Conservation (phyloP, 2,888 invertebrate genomes). For the Nezara viridula region DNA sequence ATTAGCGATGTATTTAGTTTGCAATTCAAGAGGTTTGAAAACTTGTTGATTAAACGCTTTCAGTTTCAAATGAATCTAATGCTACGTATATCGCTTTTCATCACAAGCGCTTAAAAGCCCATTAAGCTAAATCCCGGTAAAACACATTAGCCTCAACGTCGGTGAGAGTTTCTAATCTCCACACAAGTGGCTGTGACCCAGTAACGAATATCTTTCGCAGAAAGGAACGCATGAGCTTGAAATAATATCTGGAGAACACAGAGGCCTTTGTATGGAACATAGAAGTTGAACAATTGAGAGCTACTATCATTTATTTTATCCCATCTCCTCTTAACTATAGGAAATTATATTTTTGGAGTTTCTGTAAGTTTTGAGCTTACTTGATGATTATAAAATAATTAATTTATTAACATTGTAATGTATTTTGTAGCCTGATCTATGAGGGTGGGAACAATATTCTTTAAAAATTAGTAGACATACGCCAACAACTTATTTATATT, state of each 20-base stretch:
- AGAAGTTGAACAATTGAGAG: background rate
- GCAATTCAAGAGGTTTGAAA: background rate
- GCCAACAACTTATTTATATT: no score
- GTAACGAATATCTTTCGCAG: background rate
- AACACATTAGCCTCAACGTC: background rate
- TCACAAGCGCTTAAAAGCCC: background rate
- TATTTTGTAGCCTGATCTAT: background rate
- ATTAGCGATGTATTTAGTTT: no score
- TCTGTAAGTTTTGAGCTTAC: no score
- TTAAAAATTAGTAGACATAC: no score
- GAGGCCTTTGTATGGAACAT: background rate
- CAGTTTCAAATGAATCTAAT: background rate
- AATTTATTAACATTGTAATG: no score
- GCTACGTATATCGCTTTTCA: background rate
- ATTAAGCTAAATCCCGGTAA: background rate
- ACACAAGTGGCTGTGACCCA: background rate
- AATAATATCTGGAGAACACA: background rate
- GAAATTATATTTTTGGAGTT: no score
- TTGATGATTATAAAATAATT: no score
- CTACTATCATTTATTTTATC: background rate
- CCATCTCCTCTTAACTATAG: no score
- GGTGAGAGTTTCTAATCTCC: constrained; percentile 17
- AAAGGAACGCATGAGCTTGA: background rate
- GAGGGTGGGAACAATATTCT: no score
- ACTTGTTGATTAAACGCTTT: background rate